Conservation (phyloP, 1,140 invertebrate species). For the Zophobas atratus region DNA sequence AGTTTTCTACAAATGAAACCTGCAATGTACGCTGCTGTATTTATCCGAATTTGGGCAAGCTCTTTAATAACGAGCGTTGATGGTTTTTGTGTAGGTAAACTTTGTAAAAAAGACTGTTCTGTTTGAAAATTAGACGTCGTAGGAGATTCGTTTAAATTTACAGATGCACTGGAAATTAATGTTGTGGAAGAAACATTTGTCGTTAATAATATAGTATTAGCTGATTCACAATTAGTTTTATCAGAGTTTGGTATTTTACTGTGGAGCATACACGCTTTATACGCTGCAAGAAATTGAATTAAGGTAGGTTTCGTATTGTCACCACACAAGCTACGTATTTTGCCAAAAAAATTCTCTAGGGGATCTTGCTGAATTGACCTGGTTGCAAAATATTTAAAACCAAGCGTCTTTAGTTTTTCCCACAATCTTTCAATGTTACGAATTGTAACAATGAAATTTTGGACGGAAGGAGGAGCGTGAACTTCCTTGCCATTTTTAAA, state of each 20-base stretch:
- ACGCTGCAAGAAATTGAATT: not conserved
- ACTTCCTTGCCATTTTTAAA: not conserved
- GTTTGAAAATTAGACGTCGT: no score
- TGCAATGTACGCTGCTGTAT: not conserved
- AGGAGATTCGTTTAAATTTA: no score
- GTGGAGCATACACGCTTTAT: not conserved
- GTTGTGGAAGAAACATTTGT: no score
- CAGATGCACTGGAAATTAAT: no score
- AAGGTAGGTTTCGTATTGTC: not conserved
- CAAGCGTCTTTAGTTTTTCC: not conserved
- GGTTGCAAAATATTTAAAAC: not conserved
- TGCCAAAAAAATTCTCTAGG: not conserved
- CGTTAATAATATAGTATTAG: no score
- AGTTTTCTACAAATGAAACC: not conserved
- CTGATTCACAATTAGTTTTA: no score
- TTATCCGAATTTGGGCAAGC: not conserved
- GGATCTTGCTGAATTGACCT: not conserved
- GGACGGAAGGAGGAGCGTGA: no score
- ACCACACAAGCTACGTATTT: not conserved
- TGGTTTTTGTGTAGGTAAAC: no score
- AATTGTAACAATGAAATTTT: not conserved
- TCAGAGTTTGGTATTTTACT: no score
- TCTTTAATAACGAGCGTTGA: not conserved
- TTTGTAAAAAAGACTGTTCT: no score
- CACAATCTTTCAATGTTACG: not conserved